Evolutionary conservation across 1,140 invertebrate genomes (phyloP), one percentile per base, ranked within the genome.

Genomic region (Temnothorax curvispinosus): DNA sequence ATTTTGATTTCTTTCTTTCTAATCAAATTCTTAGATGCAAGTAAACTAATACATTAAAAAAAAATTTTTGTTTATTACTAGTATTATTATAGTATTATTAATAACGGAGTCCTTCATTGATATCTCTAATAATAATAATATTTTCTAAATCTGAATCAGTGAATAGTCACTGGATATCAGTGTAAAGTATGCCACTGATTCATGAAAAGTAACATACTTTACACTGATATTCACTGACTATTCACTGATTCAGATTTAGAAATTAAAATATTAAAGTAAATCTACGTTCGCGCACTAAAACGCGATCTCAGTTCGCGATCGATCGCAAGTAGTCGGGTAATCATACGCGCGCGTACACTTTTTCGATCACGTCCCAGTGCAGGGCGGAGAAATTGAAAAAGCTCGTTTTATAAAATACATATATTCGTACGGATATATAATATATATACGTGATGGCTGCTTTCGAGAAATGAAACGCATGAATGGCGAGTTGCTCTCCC

Each of bases 391-490:
- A 84, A 84, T 84, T 84, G 80, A 50, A 74, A 84, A 56, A 84
- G 54, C 54, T 21, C 54, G 27, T 84, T 74, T 58, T 27, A 47
- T 69, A 18, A 74, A 54, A 82, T 82, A 74, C 41, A 41, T 74
- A 41, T 58, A 84, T 35, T 47, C 54, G 32, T 44, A 18, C 11
- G 15, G 13, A 27, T 54, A 18, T 82, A 82, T 74, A 82, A 71
- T 72, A 47, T 74, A 58, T 54, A 0, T 27, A 62, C 21, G 35
- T 32, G 77, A n/a, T 52, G 65, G 35, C 41, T 74, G 80, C 80
- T 84, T 84, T 84, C 74, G 44, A 85, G 74, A 85, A 85, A 67
- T 78, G 82, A 85, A 85, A 85, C 74, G 86, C 69, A 86, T 86
- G 54, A 86, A 87, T 87, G 77, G 54, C 81, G 47, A 56, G 81